These are phyloP conservation scores for Pyrocephalus nanus DNA, from an alignment of 2,797 vertebrate genomes.

Conservation along the genomic window DNA sequence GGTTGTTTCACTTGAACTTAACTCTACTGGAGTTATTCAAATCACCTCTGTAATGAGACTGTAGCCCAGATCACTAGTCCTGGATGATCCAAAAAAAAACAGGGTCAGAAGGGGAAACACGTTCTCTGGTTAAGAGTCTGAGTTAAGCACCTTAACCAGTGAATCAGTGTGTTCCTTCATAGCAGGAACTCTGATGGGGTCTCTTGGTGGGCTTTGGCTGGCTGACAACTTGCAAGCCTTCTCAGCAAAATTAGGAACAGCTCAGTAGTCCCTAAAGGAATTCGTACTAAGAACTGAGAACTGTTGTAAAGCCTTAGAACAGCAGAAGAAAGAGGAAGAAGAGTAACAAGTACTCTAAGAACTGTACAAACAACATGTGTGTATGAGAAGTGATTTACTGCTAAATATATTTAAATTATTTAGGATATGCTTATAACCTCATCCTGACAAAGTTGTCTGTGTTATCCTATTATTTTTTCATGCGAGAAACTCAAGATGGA, in stretches of 20 bases:
- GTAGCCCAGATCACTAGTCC: background rate
- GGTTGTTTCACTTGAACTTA: background rate
- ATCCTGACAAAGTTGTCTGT: fast-evolving
- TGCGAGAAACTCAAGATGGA: background rate
- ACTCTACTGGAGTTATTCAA: background rate
- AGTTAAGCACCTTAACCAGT: background rate
- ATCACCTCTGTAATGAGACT: background rate
- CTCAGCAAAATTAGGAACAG: background rate
- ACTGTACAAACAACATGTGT: background rate
- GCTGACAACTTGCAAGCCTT: background rate
- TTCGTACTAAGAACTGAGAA: background rate
- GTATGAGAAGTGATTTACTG: background rate
- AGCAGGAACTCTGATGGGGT: background rate
- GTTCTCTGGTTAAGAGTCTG: background rate
- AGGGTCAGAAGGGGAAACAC: background rate
- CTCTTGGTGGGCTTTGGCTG: background rate
- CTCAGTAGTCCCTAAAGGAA: background rate
- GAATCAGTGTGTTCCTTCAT: fast-evolving
- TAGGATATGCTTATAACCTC: background rate
- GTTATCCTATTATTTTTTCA: background rate
- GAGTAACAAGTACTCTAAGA: background rate
- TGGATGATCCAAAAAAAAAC: background rate
- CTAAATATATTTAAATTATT: background rate
- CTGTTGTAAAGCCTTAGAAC: background rate
- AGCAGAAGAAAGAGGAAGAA: background rate